Base-by-base conservation (phyloP, 1,140 invertebrate species). In the Cryptotermes secundus region DNA sequence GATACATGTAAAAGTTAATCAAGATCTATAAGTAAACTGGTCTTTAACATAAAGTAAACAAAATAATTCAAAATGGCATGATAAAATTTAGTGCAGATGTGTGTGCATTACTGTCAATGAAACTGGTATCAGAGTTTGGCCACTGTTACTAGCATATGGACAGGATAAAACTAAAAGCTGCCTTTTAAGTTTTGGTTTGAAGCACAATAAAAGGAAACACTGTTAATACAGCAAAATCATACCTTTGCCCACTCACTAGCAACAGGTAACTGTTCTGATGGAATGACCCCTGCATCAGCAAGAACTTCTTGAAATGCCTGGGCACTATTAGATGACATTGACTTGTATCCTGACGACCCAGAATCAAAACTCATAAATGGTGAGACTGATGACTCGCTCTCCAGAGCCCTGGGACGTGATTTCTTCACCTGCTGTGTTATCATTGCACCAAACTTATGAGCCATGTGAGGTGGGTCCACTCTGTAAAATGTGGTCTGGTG, bases 161-260 rank as follows among this genome's bases (percentile, higher is more conserved):
- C 9, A 42, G 0, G 38, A 42, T 12, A 42, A 12, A 3, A 42
- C 16, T 42, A 42, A 12, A 14, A 9, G 9, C 9, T 42, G 38
- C 38, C 38, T 42, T 42, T 42, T 42, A 14, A 42, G 16, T 12
- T 42, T 10, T 42, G 38, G 1, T 42, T 9, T 42, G 38, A 42
- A 42, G 1, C 16, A 14, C 16, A 42, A 42, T 42, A 12, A 42
- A n/a, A n/a, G n/a, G n/a, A n/a, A 16, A 22, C 16, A 36, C 19
- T 81, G 26, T 26, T 38, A 19, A 45, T 34, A 49, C 24, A 24
- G 24, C 7, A 0, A 34, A 49, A 59, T 19, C 35, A 86, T 38
- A 90, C 87, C 87, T 90, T 86, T 45, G 90, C 89, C 90, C 90
- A 91, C 9, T 88, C 87, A 35, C 86, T 87, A 24, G 90, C 89